Conservation (phyloP, 2,888 invertebrate species). For the Julus scandinavius region DNA sequence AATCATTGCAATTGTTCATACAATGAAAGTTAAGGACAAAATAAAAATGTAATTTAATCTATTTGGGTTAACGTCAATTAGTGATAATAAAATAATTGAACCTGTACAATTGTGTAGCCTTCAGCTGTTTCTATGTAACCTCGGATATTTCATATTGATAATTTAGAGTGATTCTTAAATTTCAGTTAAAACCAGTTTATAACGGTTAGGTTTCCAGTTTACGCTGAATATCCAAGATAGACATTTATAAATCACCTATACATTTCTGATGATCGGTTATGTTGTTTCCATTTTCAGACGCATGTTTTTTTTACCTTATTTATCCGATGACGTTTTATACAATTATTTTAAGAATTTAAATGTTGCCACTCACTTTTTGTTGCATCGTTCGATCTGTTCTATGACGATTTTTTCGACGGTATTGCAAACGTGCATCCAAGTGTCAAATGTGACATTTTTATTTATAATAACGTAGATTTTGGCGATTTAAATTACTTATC, state of each 20-base stretch:
- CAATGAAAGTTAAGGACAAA: slow-evolving; percentile 14
- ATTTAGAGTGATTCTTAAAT: not conserved
- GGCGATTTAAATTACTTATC: not conserved
- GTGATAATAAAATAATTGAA: not conserved
- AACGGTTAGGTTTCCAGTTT: not conserved
- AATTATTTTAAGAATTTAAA: not conserved
- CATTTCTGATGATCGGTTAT: no score
- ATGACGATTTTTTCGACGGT: not conserved
- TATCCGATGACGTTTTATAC: not conserved
- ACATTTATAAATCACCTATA: no score
- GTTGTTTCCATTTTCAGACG: no score
- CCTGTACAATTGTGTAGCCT: not conserved
- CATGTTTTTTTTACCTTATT: no score
- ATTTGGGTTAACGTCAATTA: not conserved
- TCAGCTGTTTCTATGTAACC: not conserved
- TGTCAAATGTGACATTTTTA: not conserved
- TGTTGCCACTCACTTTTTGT: not conserved
- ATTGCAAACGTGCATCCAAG: not conserved
- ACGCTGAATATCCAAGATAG: not conserved
- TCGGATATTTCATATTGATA: not conserved
- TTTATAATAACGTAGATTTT: not conserved
- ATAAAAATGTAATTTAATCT: not conserved
- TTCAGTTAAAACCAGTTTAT: no score
- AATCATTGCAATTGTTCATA: not conserved
- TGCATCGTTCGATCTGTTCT: not conserved